A percentile compares a stretch with the other conserved stretches of the same genome.
Conservation (phyloP, 2,113 vertebrate genomes). For the Reinhardtius hippoglossoides region DNA sequence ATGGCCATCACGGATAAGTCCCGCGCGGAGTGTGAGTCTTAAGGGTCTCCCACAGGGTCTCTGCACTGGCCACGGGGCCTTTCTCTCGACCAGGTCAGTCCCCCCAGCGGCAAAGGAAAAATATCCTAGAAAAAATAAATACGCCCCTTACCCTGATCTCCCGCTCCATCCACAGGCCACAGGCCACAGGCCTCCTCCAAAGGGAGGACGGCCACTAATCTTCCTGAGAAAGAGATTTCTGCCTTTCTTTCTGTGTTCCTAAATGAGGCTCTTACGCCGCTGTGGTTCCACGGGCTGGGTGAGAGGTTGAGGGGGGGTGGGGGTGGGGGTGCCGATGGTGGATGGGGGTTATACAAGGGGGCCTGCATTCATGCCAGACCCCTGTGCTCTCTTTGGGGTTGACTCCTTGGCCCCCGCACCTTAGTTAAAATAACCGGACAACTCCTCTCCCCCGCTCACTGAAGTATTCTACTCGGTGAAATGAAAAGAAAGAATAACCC, state of each 20-base stretch:
- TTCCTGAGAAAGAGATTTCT: conserved; percentile 86
- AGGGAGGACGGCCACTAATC: conserved; percentile 85
- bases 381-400: conserved; percentile 44
- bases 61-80: conserved; percentile 30
- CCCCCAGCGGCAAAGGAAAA: conserved; percentile 84
- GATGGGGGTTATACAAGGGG: conserved; percentile 60
- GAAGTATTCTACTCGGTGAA: conserved; percentile 15
- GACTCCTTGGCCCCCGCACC: conserved; percentile 60
- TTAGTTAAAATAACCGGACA: conserved; percentile 38
- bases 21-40: conserved; percentile 75
- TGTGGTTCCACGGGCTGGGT: conserved; percentile 64
- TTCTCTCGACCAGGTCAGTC: conserved; percentile 76
- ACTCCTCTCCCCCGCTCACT: conserved; percentile 29
- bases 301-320: conserved; percentile 39
- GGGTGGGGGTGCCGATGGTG: not conserved
- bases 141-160: not conserved
- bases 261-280: conserved; percentile 81
- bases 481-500: conserved; percentile 10
- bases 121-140: conserved; percentile 76
- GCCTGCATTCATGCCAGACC: conserved; percentile 66
- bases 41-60: conserved; percentile 35
- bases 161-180: conserved; percentile 65
- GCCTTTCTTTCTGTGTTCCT: conserved; percentile 75
- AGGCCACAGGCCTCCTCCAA: conserved; percentile 74
- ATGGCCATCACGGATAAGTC: conserved; percentile 57